Evolutionary conservation across 2,797 vertebrate genomes (phyloP).

Genomic region (Cercopithecus diana): DNA sequence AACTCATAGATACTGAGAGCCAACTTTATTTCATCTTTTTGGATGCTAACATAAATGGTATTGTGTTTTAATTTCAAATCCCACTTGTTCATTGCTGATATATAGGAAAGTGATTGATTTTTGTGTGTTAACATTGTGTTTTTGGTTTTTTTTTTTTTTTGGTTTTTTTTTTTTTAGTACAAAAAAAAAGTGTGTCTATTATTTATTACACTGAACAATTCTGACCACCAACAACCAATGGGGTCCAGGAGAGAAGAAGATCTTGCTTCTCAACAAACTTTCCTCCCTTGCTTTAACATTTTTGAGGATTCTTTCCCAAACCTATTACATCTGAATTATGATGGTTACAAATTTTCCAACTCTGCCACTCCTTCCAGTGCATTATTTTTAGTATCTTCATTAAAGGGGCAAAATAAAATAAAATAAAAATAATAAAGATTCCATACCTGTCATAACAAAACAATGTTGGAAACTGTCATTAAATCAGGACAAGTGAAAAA

Average conservation of each 20-base stretch:
- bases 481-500: neutral
- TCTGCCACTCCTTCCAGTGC: neutral
- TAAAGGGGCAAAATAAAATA: neutral
- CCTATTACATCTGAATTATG: neutral
- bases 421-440: neutral
- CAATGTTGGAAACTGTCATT: neutral
- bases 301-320: neutral
- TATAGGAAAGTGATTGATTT: neutral
- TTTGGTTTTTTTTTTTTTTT: too few relatives aligned
- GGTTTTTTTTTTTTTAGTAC: too few relatives aligned
- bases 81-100: neutral
- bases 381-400: neutral
- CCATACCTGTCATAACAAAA: neutral
- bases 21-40: neutral
- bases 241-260: neutral
- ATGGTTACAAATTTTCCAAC: neutral
- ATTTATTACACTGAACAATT: neutral
- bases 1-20: neutral
- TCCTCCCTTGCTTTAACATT: neutral
- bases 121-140: neutral
- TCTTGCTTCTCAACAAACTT: neutral
- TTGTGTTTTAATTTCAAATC: neutral
- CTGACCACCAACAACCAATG: neutral
- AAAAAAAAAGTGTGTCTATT: neutral
- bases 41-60: neutral